Evolutionary conservation across 2,113 vertebrate genomes (phyloP), one percentile per base, ranked within the genome.

Genomic region (Boleophthalmus pectinirostris): DNA sequence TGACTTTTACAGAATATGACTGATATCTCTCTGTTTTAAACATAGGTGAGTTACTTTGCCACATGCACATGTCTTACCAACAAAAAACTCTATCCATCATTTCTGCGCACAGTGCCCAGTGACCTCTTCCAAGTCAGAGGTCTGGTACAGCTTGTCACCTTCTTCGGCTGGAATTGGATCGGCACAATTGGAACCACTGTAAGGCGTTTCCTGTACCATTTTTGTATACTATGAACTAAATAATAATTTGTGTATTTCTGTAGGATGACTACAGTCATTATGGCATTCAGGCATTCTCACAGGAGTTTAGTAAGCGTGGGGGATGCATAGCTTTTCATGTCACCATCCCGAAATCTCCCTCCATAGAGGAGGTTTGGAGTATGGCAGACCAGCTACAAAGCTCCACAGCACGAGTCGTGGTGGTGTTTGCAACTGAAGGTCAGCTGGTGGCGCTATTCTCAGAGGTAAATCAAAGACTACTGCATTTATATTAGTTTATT

Each of bases 221-320:
- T 33, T 61, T 61, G 25, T 61, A 15, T 33, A 61, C 24, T 33
- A 18, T 20, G n/a, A 56, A 14, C 24, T 61, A 33, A 15, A 33
- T 33, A 61, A 18, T 33, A 9, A 14, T 29, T 33, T 33, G 7
- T 68, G 3, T 54, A 1, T 23, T 12, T 68, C 83, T 77, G 54
- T 29, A 94, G 76, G 92, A 94, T 58, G 93, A 93, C 73, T 94
- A 94, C 69, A 93, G 93, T 73, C 90, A 56, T 0, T 92, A 93
- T 53, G 93, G 92, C 2, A 93, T 94, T 71, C 92, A 94, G 74
- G 85, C 88, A 7, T 94, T 94, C 66, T 82, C 89, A 4, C 74
- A 82, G 65, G 89, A 91, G 79, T 84, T 93, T 24, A 72, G 56
- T 60, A 70, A 80, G 69, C 69, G 70, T 60, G 91, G 92, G 15